Percentiles rank a stretch among this genome's conserved stretches.
phyloP scores from a whole-genome alignment of 1,140 invertebrate genomes.

The Argopecten irradians region DNA sequence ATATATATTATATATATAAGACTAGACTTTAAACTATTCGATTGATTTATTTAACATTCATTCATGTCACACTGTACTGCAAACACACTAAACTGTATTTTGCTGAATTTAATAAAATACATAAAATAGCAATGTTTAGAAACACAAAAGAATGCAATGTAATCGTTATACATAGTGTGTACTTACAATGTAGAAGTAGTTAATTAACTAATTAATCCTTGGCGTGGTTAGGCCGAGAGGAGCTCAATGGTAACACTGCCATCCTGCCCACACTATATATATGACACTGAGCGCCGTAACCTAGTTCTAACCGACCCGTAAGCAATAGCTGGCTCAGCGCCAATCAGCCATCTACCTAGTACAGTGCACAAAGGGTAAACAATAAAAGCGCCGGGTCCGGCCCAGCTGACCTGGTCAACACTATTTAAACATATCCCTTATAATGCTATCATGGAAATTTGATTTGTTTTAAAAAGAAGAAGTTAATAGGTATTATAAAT shows the following conservation, averaged over 20 bases:
- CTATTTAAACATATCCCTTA: no score
- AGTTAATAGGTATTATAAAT: background rate
- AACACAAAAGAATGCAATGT: background rate
- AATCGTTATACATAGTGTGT: background rate
- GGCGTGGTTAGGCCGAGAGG: background rate
- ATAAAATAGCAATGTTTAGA: background rate
- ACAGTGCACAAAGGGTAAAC: background rate
- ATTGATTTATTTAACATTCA: no score
- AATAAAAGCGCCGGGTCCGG: background rate
- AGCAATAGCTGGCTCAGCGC: background rate
- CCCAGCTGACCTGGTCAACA: background rate
- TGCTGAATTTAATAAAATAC: background rate
- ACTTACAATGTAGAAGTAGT: background rate
- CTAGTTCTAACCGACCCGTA: constrained; percentile 20
- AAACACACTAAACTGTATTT: background rate
- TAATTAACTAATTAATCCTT: background rate
- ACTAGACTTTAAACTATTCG: no score
- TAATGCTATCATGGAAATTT: no score
- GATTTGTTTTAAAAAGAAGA: no score
- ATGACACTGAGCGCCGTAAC: background rate
- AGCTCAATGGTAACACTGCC: background rate
- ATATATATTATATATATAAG: no score
- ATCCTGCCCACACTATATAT: background rate
- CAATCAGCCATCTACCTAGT: no score
- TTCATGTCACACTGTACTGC: background rate